These are phyloP conservation scores for Drosophila ohnishii DNA, from an alignment of 1,140 invertebrate genomes.

Conservation along the genomic window DNA sequence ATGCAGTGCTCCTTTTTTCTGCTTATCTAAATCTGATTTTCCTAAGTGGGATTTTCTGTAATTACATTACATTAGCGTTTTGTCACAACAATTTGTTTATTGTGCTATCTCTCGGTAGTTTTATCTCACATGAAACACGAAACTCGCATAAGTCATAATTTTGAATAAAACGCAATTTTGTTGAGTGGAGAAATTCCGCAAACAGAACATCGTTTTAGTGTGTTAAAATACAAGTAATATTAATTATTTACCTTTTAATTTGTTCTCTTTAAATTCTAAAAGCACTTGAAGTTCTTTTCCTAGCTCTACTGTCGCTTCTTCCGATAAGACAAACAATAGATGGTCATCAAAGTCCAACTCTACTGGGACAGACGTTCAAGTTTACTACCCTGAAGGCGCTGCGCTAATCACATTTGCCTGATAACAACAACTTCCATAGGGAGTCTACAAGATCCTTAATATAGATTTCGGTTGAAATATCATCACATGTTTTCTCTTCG, in stretches of 20 bases:
- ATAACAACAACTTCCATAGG: conserved; percentile 15
- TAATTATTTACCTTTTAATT: neutral
- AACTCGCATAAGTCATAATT: conserved; percentile 1
- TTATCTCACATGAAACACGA: conserved; percentile 13
- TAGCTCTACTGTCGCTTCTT: neutral
- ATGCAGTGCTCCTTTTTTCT: neutral
- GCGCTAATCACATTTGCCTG: conserved; percentile 31
- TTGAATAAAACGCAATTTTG: conserved; percentile 3
- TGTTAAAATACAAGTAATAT: neutral
- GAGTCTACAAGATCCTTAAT: conserved; percentile 28
- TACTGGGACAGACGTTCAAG: conserved; percentile 31
- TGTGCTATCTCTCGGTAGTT: conserved; percentile 1
- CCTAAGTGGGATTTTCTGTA: conserved; percentile 14
- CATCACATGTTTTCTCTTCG: neutral
- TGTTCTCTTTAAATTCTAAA: neutral
- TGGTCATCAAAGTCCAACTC: conserved; percentile 31
- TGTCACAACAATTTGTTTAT: conserved; percentile 20
- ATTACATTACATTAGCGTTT: conserved; percentile 21
- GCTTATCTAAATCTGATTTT: conserved; percentile 20
- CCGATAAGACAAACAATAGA: conserved; percentile 16
- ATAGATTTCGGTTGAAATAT: conserved; percentile 30
- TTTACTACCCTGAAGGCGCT: conserved; percentile 20
- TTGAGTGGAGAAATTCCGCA: neutral
- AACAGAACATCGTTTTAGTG: neutral
- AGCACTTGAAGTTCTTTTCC: neutral